Conservation (phyloP, 2,888 invertebrate species). For the Drosophila subsilvestris region DNA sequence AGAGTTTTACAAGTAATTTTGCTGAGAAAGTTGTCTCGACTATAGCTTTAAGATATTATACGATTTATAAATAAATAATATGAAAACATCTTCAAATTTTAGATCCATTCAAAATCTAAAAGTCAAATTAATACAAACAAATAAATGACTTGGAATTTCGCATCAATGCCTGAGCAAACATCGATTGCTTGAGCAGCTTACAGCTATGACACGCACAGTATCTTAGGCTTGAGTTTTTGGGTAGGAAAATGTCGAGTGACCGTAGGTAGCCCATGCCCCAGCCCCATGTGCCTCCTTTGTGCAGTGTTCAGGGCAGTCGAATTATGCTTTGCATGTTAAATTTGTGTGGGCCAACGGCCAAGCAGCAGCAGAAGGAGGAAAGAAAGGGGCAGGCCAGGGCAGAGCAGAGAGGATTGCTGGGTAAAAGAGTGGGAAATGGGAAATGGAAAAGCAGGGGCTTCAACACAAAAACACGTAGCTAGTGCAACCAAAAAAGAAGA, state of each 20-base stretch:
- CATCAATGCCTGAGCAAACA: no score
- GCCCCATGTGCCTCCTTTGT: not conserved
- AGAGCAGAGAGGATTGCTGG: constrained; percentile 27
- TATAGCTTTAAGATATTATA: no score
- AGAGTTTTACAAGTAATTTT: not conserved
- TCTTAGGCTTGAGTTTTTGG: not conserved
- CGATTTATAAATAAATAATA: no score
- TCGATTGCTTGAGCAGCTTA: constrained; percentile 4
- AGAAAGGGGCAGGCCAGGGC: constrained; percentile 1
- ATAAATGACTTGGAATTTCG: no score
- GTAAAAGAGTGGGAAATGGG: constrained; percentile 13
- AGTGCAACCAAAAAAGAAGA: constrained; percentile 39
- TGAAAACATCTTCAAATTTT: no score
- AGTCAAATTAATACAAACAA: not conserved
- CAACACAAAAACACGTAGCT: constrained; percentile 55
- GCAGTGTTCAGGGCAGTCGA: constrained; percentile 37
- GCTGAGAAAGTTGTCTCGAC: no score
- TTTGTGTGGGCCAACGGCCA: constrained; percentile 30
- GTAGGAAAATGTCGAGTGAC: not conserved
- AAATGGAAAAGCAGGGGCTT: not conserved
- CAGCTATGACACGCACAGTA: constrained; percentile 15
- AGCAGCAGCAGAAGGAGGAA: constrained; percentile 26
- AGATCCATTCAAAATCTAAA: not conserved
- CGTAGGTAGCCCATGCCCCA: not conserved
- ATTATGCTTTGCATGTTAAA: constrained; percentile 76